phyloP scores from a whole-genome alignment of 2,888 invertebrate species.

The Agrilus biguttatus region DNA sequence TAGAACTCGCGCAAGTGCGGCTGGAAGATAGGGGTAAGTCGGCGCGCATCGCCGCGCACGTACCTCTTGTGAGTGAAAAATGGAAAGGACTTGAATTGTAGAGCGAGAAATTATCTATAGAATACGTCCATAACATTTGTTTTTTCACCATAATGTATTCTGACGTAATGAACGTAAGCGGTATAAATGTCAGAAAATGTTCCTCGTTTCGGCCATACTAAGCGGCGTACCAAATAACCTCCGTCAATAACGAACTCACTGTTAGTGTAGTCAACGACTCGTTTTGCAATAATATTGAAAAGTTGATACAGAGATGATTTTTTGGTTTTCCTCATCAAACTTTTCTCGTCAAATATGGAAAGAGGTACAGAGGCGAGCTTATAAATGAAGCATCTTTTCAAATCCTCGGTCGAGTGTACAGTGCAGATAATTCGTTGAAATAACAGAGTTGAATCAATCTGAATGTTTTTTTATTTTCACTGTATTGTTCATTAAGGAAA shows the following conservation, averaged over 20 bases:
- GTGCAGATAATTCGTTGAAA: background rate
- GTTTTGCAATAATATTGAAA: conserved; percentile 2
- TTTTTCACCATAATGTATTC: conserved; percentile 11
- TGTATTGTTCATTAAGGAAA: too few species aligned
- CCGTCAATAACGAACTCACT: conserved; percentile 11
- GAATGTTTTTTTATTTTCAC: background rate
- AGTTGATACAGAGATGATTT: conserved; percentile 2
- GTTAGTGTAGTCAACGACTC: background rate
- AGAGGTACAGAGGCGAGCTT: background rate
- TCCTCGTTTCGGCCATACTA: conserved; percentile 13
- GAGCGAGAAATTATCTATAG: too few species aligned
- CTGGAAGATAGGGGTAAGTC: too few species aligned
- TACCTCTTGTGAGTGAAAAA: too few species aligned
- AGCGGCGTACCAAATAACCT: conserved; percentile 14
- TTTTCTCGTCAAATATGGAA: conserved; percentile 1
- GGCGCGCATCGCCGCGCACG: too few species aligned
- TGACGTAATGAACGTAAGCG: conserved; percentile 11
- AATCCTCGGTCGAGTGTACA: conserved; percentile 1
- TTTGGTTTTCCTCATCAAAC: conserved; percentile 3
- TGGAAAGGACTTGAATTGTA: too few species aligned
- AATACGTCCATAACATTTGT: too few species aligned
- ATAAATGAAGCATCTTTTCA: background rate
- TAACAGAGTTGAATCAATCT: background rate
- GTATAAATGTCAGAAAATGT: conserved; percentile 10
- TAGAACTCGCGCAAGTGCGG: too few species aligned